Evolutionary conservation across 2,888 invertebrate genomes (phyloP), one percentile per base, ranked within the genome.

Genomic region (Parapristionchus giblindavisi): DNA sequence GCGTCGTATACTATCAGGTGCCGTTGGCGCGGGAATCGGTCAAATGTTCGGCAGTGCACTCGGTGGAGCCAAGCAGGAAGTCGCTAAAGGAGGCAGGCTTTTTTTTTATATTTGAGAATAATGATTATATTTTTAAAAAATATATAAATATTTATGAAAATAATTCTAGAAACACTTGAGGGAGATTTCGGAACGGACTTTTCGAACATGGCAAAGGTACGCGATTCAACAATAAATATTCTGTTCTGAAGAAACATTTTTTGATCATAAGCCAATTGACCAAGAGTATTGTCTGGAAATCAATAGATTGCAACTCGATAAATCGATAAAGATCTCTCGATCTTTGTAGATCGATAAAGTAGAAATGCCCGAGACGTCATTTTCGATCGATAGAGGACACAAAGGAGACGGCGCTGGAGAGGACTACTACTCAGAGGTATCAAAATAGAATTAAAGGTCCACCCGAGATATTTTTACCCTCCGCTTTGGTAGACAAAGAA

Each of bases 181-280:
- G 85, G 84, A 3, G 85, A 86, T 66, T 81, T 87, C 60, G 87
- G 87, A 36, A 80, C 82, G 1, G 87, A 87, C 72, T 87, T 86
- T 73, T 78, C 82, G 8, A 8, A 21, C 61, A 3, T 61, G 48
- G 73, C 48, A 6, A 61, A 71, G 68, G 68, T 48, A 8, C n/a
- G 24, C 6, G 24, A 14, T 14, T n/a, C 6, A 54, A 24, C 17
- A 17, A 8, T 56, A 6, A 11, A n/a, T n/a, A 8, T 56, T 24
- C 3, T 56, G 5, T 56, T 56, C 29, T 21, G 27, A 56, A 17
- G 17, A n/a, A n/a, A 14, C 58, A 34, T 58, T 32, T 29, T 32
- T 32, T 24, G 14, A 32, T 17, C 21, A 34, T 29, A 34, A 3
- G 17, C 14, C 58, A 58, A 21, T 52, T 24, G 52, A 11, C 21